Conservation (phyloP, 2,797 vertebrate genomes). For the Apogon hyalosoma region DNA sequence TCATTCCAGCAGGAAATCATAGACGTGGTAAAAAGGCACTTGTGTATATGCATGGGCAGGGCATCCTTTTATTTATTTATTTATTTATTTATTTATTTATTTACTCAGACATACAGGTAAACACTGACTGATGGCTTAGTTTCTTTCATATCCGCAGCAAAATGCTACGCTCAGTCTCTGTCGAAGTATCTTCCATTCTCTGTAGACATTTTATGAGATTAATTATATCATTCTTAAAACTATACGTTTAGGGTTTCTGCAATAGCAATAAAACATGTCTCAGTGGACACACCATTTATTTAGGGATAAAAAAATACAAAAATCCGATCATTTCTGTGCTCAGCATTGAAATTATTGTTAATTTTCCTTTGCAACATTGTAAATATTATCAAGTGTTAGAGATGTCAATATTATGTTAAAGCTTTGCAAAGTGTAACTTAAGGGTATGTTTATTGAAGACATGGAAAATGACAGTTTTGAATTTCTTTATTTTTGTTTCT, state of each 20-base stretch:
- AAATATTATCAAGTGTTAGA: conserved; percentile 85
- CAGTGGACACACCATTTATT: conserved; percentile 82
- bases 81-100: conserved; percentile 62
- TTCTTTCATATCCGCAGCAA: conserved; percentile 66
- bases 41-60: conserved; percentile 84
- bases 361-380: conserved; percentile 79
- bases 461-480: conserved; percentile 40
- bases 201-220: conserved; percentile 72
- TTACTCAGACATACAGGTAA: conserved; percentile 62
- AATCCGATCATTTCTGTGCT: conserved; percentile 69
- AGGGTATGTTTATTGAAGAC: conserved; percentile 74
- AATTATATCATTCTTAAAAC: conserved; percentile 71
- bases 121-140: conserved; percentile 67
- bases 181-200: conserved; percentile 75
- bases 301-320: conserved; percentile 66
- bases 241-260: conserved; percentile 81
- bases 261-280: conserved; percentile 90
- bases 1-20: conserved; percentile 63
- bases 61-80: conserved; percentile 47
- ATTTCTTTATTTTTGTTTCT: conserved; percentile 54
- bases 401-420: conserved; percentile 84
- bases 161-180: conserved; percentile 65
- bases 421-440: conserved; percentile 85
- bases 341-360: conserved; percentile 65
- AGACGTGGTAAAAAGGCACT: conserved; percentile 70